These are phyloP conservation scores for Podarcis raffonei DNA, from an alignment of 2,113 vertebrate genomes.

Conservation along the genomic window DNA sequence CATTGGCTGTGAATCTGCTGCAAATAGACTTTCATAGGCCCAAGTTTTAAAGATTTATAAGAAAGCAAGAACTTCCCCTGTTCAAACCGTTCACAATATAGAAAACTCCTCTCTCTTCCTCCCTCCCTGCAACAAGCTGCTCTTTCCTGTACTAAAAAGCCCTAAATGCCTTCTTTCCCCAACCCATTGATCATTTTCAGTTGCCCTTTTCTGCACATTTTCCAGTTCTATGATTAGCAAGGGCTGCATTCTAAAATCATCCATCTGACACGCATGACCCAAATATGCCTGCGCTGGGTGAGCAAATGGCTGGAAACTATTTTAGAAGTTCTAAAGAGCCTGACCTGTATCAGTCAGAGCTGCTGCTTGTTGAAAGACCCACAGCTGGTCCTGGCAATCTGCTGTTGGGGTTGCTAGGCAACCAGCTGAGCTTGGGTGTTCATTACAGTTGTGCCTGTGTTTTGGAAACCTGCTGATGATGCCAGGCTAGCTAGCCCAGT, in stretches of 20 bases:
- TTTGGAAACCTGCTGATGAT: conserved; percentile 49
- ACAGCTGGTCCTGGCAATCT: conserved; percentile 25
- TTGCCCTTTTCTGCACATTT: not conserved
- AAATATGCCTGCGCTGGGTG: not conserved
- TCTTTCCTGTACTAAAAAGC: not conserved
- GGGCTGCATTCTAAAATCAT: not conserved
- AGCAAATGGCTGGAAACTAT: conserved; percentile 1
- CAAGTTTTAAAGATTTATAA: not conserved
- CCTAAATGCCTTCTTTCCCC: not conserved
- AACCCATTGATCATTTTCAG: not conserved
- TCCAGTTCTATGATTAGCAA: not conserved
- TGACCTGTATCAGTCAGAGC: not conserved
- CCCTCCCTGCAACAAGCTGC: not conserved
- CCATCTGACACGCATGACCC: not conserved
- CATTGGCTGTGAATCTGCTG: not conserved
- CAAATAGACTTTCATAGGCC: not conserved
- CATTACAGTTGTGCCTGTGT: conserved; percentile 50
- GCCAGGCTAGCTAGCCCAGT: not conserved
- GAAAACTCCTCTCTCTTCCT: not conserved
- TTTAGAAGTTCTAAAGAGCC: not conserved
- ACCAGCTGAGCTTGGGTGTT: conserved; percentile 16
- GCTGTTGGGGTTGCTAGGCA: conserved; percentile 23
- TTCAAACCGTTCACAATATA: not conserved
- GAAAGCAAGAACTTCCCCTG: not conserved
- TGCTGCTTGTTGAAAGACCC: not conserved